Base-by-base conservation (phyloP, 1,140 invertebrate genomes). In the Drosophila punjabiensis region DNA sequence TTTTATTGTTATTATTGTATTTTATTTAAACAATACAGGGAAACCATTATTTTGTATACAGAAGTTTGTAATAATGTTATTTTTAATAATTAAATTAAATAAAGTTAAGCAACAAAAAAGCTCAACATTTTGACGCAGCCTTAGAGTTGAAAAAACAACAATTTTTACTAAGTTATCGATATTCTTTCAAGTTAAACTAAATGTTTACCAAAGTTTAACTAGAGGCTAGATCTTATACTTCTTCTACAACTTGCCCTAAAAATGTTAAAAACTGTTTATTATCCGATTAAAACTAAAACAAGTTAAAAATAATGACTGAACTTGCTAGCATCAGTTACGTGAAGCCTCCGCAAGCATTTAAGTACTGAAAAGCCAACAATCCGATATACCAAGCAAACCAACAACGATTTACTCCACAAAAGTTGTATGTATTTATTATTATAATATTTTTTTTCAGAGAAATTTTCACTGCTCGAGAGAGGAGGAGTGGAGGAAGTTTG, bases 351-450 rank as follows among this genome's bases (percentile, higher is more conserved):
- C 13, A 45, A 39, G 35, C 13, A n/a, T 13, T 69, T 55, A 70
- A 70, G 48, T 35, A 47, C 65, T 37, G 1, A 9, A 71, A 53
- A 53, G 37, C 58, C 37, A 11, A 14, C 32, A 41, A 70, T 33
- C 33, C 9, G 8, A 64, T 48, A 47, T 63, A 13, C 13, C 32
- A 70, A 59, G 39, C 45, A 45, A 75, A 47, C 39, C 32, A 43
- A 73, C 24, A 53, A 30, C 20, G 37, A 61, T 60, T 74, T 60
- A 28, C 53, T 14, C 43, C 8, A 24, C 16, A 7, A 74, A 75
- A 64, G 20, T 67, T 53, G 50, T 18, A 10, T 37, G 16, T 33
- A 13, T 37, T 14, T 18, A 4, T 18, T 53, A 35, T 59, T 59
- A n/a, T n/a, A n/a, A n/a, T 52, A 16, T 43, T 61, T 43, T 52